Evolutionary conservation across 1,140 invertebrate genomes (phyloP), one percentile per base, ranked within the genome.

Genomic region (Atta colombica): DNA sequence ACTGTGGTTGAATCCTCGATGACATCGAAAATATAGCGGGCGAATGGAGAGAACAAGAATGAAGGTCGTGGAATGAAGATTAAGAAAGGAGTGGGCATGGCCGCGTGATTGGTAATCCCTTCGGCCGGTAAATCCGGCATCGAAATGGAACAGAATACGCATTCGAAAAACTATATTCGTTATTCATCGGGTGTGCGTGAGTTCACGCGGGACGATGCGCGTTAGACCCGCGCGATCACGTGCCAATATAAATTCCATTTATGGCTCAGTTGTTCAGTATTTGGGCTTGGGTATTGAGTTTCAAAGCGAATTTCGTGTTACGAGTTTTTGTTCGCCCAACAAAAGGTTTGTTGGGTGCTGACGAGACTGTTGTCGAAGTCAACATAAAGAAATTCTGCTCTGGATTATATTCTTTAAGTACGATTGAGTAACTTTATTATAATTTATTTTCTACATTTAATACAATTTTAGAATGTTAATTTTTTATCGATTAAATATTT

Each of bases 221-320:
- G 69, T 82, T 82, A 74, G 55, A 71, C 35, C 53, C 68, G 35
- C 25, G 78, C 35, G 78, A 82, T 82, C 80, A 74, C 80, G 80
- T 68, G 80, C 69, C 80, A 74, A 84, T 84, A 84, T 84, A 84
- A 84, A 84, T 84, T 84, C 80, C 69, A 84, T 75, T 84, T 75
- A 51, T n/a, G 55, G 12, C 25, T 66, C 55, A 21, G 31, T 82
- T 72, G 68, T 53, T 69, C 77, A 8, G 21, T 16, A 60, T 71
- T 61, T 39, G 55, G 55, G 12, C 55, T 18, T 3, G 4, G 80
- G 14, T 84, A 75, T 84, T 49, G 55, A 84, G 39, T 84, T 84
- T 84, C 80, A 51, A n/a, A 31, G 66, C 21, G 55, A 74, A 84
- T 84, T 84, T 84, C 25, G 55, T 25, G n/a, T 61, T n/a, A 74